A percentile compares a stretch with the other conserved stretches of the same genome.
phyloP scores from a whole-genome alignment of 2,113 vertebrate genomes.

The Microtus pennsylvanicus region DNA sequence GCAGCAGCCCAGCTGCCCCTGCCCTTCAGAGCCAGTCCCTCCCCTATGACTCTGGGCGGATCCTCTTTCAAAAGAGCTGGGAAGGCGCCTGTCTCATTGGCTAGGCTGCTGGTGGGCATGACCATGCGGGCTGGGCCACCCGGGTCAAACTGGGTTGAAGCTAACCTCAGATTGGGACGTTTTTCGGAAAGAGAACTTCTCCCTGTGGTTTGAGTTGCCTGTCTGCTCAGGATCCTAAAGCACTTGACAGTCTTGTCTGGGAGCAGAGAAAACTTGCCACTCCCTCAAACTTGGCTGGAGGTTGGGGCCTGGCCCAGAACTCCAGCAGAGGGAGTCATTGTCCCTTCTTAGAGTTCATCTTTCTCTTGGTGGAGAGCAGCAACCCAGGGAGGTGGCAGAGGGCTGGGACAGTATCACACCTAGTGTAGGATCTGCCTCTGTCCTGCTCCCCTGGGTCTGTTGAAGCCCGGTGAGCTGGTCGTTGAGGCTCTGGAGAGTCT shows the following conservation, averaged over 20 bases:
- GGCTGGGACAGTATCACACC: not conserved
- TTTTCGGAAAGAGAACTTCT: not conserved
- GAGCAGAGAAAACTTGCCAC: not conserved
- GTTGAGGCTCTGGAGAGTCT: not conserved
- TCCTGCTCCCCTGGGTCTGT: not conserved
- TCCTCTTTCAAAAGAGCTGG: conserved; percentile 56
- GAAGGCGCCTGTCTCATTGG: conserved; percentile 52
- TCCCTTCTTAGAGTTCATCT: not conserved
- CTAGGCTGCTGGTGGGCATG: not conserved
- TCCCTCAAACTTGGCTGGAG: not conserved
- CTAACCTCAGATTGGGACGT: not conserved
- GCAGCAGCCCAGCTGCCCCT: conserved; percentile 54
- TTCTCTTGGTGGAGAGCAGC: not conserved
- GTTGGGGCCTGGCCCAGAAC: not conserved
- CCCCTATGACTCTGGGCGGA: not conserved
- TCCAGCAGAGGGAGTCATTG: not conserved
- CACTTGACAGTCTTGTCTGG: not conserved
- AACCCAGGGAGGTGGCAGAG: not conserved
- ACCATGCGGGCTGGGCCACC: not conserved
- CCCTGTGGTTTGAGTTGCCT: not conserved
- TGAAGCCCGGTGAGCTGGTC: not conserved
- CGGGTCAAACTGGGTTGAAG: not conserved
- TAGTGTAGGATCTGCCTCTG: not conserved
- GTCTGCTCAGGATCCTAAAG: not conserved
- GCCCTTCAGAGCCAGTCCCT: conserved; percentile 64